Conservation (phyloP, 2,797 vertebrate species). For the Protosalanx chinensis region DNA sequence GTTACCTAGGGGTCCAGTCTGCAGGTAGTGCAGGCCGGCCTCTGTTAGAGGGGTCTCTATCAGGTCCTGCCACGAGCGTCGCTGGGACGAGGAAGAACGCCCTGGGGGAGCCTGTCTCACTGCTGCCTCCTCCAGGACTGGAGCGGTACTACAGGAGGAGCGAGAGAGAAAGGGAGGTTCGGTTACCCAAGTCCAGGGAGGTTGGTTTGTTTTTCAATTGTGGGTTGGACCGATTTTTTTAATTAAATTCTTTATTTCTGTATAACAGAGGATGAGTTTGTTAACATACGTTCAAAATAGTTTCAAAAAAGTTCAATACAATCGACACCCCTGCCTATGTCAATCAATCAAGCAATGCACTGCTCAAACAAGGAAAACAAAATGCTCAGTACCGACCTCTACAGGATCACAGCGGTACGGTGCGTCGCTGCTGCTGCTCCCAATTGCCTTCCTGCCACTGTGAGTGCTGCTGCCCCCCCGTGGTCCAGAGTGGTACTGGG, state of each 20-base stretch:
- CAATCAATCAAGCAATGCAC: neutral
- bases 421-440: slow-evolving; percentile 68
- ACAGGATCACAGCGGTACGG: slow-evolving; percentile 65
- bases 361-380: neutral
- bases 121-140: slow-evolving; percentile 83
- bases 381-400: slow-evolving; percentile 47
- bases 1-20: slow-evolving; percentile 87
- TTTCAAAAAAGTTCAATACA: neutral
- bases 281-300: neutral
- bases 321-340: too few relatives aligned
- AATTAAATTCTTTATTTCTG: too few relatives aligned
- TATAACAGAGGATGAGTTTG: neutral
- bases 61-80: slow-evolving; percentile 98
- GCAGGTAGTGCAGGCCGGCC: slow-evolving; percentile 94
- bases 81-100: slow-evolving; percentile 91
- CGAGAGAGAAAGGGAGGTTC: neutral
- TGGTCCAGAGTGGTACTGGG: slow-evolving; percentile 67
- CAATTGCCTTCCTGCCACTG: slow-evolving; percentile 64
- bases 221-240: neutral
- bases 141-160: slow-evolving; percentile 77
- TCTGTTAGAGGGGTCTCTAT: slow-evolving; percentile 96
- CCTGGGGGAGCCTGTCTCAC: slow-evolving; percentile 86
- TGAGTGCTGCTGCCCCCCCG: slow-evolving; percentile 54
- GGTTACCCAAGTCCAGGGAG: too few relatives aligned
- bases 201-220: too few relatives aligned